Evolutionary conservation across 2,113 vertebrate genomes (phyloP).

Genomic region (Bucco capensis): DNA sequence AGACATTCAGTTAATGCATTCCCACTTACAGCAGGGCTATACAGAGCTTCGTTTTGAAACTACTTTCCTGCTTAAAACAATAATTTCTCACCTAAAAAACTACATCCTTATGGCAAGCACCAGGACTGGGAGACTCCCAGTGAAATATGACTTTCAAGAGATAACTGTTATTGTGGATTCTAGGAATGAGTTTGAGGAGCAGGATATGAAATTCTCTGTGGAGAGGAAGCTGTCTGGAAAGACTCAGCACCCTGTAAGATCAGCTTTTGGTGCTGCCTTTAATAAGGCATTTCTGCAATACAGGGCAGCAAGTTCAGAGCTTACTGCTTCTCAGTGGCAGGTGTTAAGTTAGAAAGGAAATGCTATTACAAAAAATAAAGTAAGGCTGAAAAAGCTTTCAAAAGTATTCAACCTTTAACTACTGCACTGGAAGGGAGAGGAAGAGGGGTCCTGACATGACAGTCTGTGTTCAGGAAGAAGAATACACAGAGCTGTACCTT

Average conservation of each 20-base stretch:
- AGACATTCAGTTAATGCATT: not conserved
- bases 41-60: not conserved
- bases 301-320: not conserved
- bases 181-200: not conserved
- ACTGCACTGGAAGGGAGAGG: not conserved
- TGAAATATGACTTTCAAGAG: not conserved
- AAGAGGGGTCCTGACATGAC: not conserved
- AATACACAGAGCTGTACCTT: constrained; percentile 79
- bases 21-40: not conserved
- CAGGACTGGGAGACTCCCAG: not conserved
- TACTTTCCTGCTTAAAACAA: not conserved
- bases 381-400: not conserved
- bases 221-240: not conserved
- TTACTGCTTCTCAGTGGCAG: not conserved
- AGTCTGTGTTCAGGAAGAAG: not conserved
- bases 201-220: not conserved
- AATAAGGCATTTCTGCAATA: not conserved
- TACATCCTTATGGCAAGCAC: not conserved
- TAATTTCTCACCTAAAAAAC: not conserved
- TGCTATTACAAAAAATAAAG: not conserved
- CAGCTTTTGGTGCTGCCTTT: not conserved
- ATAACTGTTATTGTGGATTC: not conserved
- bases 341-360: not conserved
- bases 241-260: not conserved
- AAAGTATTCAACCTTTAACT: not conserved